phyloP scores from a whole-genome alignment of 2,113 vertebrate species.

The Pterocles gutturalis region DNA sequence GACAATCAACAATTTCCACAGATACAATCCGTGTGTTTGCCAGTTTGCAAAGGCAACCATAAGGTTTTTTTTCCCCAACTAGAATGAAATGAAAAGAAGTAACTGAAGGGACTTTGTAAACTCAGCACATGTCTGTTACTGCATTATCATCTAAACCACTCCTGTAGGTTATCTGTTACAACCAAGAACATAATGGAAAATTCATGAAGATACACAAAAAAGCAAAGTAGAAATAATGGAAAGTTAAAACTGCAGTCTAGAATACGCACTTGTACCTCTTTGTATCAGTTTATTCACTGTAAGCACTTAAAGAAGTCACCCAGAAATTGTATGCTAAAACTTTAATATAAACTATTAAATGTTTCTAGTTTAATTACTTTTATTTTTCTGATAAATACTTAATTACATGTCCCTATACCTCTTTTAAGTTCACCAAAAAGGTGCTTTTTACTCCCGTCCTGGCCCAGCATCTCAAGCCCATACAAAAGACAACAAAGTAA shows the following conservation, averaged over 20 bases:
- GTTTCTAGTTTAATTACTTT: not conserved
- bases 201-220: not conserved
- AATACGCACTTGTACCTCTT: not conserved
- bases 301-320: not conserved
- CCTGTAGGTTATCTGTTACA: not conserved
- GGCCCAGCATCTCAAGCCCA: not conserved
- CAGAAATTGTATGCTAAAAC: not conserved
- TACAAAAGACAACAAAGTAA: not conserved
- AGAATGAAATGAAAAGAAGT: not conserved
- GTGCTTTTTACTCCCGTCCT: not conserved
- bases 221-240: not conserved
- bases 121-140: not conserved
- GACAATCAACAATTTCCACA: conserved; percentile 20
- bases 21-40: not conserved
- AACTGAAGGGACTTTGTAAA: conserved; percentile 39
- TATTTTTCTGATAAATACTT: not conserved
- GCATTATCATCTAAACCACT: not conserved
- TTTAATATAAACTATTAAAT: not conserved
- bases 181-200: not conserved
- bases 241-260: not conserved
- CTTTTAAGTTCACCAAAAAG: not conserved
- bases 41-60: conserved; percentile 25
- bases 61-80: not conserved
- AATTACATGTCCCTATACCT: not conserved
- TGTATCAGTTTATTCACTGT: not conserved